Evolutionary conservation across 2,888 invertebrate genomes (phyloP).

Genomic region (Tetragonula carbonaria): DNA sequence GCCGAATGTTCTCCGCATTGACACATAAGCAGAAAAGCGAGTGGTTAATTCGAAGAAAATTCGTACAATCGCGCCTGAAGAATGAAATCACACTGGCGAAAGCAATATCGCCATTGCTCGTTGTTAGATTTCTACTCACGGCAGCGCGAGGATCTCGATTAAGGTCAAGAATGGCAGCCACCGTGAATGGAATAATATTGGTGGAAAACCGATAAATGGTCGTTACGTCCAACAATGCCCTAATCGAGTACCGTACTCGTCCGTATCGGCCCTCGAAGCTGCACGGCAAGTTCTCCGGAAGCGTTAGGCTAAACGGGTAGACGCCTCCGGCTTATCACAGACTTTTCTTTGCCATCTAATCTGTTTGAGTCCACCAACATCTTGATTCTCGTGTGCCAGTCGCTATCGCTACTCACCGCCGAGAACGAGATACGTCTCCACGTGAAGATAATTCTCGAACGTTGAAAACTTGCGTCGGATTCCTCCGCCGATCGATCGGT

Average conservation of each 20-base stretch:
- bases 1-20: background rate
- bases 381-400: background rate
- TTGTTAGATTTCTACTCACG: constrained; percentile 70
- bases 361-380: constrained; percentile 40
- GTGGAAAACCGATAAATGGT: constrained; percentile 66
- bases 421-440: constrained; percentile 68
- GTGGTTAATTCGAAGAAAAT: constrained; percentile 9
- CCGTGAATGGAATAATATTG: constrained; percentile 83
- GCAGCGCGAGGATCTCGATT: constrained; percentile 82
- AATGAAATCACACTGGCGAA: constrained; percentile 41
- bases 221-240: constrained; percentile 82
- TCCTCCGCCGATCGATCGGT: constrained; percentile 76
- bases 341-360: constrained; percentile 69
- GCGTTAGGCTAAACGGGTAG: constrained; percentile 83
- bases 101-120: constrained; percentile 36
- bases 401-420: constrained; percentile 71
- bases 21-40: background rate
- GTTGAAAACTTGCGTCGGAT: constrained; percentile 74
- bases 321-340: constrained; percentile 70
- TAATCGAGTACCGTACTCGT: constrained; percentile 84
- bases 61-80: background rate
- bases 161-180: constrained; percentile 84
- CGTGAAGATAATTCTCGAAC: constrained; percentile 75
- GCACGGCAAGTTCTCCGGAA: constrained; percentile 83
- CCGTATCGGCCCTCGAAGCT: constrained; percentile 83